Evolutionary conservation across 2,888 invertebrate species (phyloP), one percentile per base, ranked within the genome.

Genomic region (Pandemis heparana): DNA sequence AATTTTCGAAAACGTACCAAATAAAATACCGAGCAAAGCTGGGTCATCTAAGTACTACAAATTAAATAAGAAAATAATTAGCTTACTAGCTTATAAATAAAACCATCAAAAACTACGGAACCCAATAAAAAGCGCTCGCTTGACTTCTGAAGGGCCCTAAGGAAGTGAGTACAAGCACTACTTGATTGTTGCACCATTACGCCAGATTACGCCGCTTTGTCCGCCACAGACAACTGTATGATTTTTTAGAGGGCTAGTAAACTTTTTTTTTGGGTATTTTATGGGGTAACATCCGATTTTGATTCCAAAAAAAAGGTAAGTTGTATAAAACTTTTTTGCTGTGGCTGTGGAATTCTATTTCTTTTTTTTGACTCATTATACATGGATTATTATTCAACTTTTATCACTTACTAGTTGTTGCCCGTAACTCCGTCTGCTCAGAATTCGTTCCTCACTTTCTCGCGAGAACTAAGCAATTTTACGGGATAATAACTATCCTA

Each of bases 161-260:
- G 59, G 53, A 67, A 59, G 67, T 38, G 53, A 56, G 41, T 14
- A 67, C 67, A 67, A 67, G 56, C n/a, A 67, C 41, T 39, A 65
- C 67, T 67, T 56, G 59, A 59, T 67, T 67, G 67, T 53, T 18
- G 53, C 41, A 56, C 56, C 53, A 59, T 59, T 56, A 67, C 12
- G 56, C 12, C 23, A 18, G 39, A 59, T 59, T 56, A 67, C 12
- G 56, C 12, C 23, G 43, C 4, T 63, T 53, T 53, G 51, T 16
- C 43, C 12, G 41, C 38, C 65, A 65, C 51, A 65, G 65, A 38
- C 65, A 51, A 38, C 38, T 51, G 5, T 5, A n/a, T 32, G 46
- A 46, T 18, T 32, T 32, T 38, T 64, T 43, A 38, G 10, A 38
- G 10, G 7, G 46, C 43, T 43, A 46, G n/a, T 4, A 12, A 62